Evolutionary conservation across 2,888 invertebrate species (phyloP), one percentile per base, ranked within the genome.

Genomic region (Hofmannophila pseudospretella): DNA sequence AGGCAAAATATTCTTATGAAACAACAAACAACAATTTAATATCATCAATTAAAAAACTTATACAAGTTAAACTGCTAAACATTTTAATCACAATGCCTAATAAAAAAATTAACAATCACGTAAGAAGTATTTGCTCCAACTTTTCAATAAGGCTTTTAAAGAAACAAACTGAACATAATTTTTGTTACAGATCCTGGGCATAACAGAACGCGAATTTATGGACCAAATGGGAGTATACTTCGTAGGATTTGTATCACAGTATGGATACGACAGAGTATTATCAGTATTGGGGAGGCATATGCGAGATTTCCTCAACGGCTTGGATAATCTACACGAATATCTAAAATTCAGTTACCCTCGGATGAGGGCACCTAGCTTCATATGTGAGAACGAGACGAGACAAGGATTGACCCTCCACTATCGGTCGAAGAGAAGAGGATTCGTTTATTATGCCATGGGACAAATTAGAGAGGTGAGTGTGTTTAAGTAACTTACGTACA

Each of bases 291-390:
- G 98, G 0, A 89, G 98, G 3, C 96, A 98, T 70, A 95, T 98
- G 92, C 88, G 98, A 36, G 98, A 98, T 77, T 98, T 98, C 66
- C 90, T 98, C 2, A 98, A 98, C 67, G 97, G 96, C 0, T 85
- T 99, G 53, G 98, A 99, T 80, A 98, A 98, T 82, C 88, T 99
- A 13, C 99, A 99, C 73, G 98, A 98, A 72, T 99, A 99, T 72
- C 88, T 99, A 31, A 95, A 98, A 74, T 97, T 97, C 82, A 97
- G 96, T 36, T 98, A 98, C 69, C 97, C 97, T 0, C 90, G 85
- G 44, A 92, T 92, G 92, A 84, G 93, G 47, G 98, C 98, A 0
- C 99, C 99, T 0, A 97, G 97, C 36, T 99, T 99, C 73, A 98
- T 97, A 55, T 97, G 97, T 64, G 98, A 98, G 74, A 96, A 97